Percentiles rank a stretch among this genome's conserved stretches.
Conservation (phyloP, 2,888 invertebrate genomes). For the Matsumyia berberina region DNA sequence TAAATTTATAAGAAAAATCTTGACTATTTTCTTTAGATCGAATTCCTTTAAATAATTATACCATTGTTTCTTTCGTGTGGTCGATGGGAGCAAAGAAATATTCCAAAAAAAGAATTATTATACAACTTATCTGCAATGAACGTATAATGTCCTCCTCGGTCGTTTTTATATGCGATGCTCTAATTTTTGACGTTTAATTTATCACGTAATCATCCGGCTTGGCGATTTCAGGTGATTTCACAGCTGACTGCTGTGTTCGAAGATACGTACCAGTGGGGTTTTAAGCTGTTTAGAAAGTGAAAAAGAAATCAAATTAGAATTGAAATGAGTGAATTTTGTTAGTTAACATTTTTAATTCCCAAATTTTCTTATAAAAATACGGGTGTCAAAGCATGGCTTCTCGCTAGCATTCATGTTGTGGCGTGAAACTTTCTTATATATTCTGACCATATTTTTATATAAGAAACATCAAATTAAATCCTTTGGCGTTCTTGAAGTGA, state of each 20-base stretch:
- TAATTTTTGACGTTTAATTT: constrained; percentile 35
- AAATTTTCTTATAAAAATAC: too few species aligned
- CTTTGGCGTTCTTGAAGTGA: too few species aligned
- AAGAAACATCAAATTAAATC: too few species aligned
- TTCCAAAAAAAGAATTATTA: constrained; percentile 38
- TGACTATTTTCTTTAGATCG: neutral
- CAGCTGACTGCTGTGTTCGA: constrained; percentile 48
- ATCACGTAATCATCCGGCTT: constrained; percentile 39
- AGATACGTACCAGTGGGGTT: neutral
- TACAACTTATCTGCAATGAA: constrained; percentile 47
- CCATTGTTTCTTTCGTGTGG: neutral
- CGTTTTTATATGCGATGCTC: constrained; percentile 7
- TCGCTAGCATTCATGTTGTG: too few species aligned
- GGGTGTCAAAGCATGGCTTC: too few species aligned
- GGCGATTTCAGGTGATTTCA: constrained; percentile 55
- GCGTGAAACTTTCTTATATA: too few species aligned
- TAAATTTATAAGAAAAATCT: neutral
- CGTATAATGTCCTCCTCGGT: neutral
- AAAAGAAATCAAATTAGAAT: neutral
- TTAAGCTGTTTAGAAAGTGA: neutral
- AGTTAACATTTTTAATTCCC: too few species aligned
- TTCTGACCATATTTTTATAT: too few species aligned
- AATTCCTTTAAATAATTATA: neutral
- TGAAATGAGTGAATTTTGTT: too few species aligned
- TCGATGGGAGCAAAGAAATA: neutral